phyloP scores from a whole-genome alignment of 2,797 vertebrate species.

The Neosalanx taihuensis region DNA sequence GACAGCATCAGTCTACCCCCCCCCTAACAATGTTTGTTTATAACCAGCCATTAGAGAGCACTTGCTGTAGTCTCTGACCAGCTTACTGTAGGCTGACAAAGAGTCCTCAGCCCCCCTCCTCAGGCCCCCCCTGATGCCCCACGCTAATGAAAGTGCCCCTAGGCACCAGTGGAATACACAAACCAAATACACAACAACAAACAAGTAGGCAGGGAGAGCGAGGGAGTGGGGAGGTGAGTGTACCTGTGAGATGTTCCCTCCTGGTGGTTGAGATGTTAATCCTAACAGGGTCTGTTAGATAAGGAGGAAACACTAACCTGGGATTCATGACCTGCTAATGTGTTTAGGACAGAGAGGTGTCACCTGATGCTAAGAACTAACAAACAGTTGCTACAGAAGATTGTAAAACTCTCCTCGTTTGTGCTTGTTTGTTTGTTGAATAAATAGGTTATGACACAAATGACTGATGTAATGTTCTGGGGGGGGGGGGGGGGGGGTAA shows the following conservation, averaged over 20 bases:
- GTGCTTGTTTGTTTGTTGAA: no score
- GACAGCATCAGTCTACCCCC: slow-evolving; percentile 32
- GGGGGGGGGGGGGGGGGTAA: background rate
- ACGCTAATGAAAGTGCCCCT: slow-evolving; percentile 45
- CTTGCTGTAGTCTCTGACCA: slow-evolving; percentile 51
- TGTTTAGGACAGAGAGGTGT: slow-evolving; percentile 28
- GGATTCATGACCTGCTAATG: slow-evolving; percentile 58
- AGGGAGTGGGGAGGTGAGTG: slow-evolving; percentile 10
- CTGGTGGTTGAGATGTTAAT: slow-evolving; percentile 79
- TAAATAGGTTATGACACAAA: no score
- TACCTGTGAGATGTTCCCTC: slow-evolving; percentile 67
- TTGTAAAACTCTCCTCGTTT: no score
- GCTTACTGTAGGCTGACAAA: slow-evolving; percentile 38
- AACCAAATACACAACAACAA: slow-evolving; percentile 67
- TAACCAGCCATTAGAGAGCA: slow-evolving; percentile 42
- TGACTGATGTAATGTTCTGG: background rate
- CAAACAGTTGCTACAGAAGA: no score
- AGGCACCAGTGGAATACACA: slow-evolving; percentile 71
- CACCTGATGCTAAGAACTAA: no score
- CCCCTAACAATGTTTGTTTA: slow-evolving; percentile 31
- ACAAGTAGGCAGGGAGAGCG: slow-evolving; percentile 38
- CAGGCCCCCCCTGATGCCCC: background rate
- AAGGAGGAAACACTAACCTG: slow-evolving; percentile 45
- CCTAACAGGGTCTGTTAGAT: slow-evolving; percentile 63
- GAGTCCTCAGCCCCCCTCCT: background rate